Conservation (phyloP, 35 echinoderm and acorn worm species). For the Diadema setosum region DNA sequence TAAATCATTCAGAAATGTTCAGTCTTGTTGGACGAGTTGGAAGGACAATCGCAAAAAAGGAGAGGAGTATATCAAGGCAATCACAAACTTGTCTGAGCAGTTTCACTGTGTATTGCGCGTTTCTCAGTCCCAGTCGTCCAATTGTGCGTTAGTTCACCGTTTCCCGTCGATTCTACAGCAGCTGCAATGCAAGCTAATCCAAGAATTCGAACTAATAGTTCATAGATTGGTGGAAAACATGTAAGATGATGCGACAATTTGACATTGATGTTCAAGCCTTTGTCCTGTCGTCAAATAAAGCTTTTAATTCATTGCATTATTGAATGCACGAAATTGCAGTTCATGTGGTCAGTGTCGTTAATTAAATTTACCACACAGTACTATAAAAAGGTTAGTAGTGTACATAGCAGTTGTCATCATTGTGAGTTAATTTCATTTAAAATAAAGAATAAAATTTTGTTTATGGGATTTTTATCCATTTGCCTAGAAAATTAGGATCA, state of each 20-base stretch:
- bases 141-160: not conserved
- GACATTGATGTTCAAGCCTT: too few species aligned
- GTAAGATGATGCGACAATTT: not conserved
- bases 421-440: not conserved
- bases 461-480: too few species aligned
- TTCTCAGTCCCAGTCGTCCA: not conserved
- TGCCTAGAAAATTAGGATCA: too few species aligned
- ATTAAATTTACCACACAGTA: not conserved
- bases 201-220: conserved; percentile 27
- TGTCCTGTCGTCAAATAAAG: too few species aligned
- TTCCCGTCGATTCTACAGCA: conserved; percentile 3
- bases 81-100: conserved; percentile 25
- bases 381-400: not conserved
- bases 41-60: not conserved
- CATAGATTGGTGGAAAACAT: not conserved
- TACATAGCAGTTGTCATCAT: not conserved
- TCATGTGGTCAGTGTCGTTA: not conserved
- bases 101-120: not conserved
- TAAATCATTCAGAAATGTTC: conserved; percentile 28
- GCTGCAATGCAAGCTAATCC: conserved; percentile 29
- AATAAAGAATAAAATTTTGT: too few species aligned
- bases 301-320: not conserved
- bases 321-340: not conserved
- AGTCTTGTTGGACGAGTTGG: not conserved
- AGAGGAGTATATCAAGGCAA: not conserved